Evolutionary conservation across 2,113 vertebrate species (phyloP).

Genomic region (Elephantulus edwardii): DNA sequence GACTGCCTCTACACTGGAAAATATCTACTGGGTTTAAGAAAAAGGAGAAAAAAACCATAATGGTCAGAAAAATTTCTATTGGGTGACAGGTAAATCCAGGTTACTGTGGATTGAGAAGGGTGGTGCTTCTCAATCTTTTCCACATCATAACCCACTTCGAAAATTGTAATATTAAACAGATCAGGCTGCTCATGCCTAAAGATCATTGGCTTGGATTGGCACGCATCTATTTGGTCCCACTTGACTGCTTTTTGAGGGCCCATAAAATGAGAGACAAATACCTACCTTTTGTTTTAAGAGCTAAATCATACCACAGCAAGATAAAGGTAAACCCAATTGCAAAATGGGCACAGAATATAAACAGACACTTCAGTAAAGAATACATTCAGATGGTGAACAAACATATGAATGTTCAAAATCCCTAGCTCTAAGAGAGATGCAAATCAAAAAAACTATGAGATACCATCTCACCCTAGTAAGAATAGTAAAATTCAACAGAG

Average conservation of each 20-base stretch:
- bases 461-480: too few relatives aligned
- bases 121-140: not conserved
- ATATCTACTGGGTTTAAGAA: not conserved
- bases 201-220: not conserved
- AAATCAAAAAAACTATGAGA: too few relatives aligned
- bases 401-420: too few relatives aligned
- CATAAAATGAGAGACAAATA: not conserved
- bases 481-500: too few relatives aligned
- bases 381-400: too few relatives aligned
- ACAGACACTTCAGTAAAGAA: too few relatives aligned
- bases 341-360: too few relatives aligned
- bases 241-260: not conserved
- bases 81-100: not conserved
- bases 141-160: not conserved
- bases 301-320: not conserved
- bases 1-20: not conserved
- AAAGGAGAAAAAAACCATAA: not conserved
- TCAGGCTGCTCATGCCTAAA: not conserved
- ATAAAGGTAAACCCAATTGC: too few relatives aligned
- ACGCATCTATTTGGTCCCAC: not conserved
- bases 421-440: too few relatives aligned
- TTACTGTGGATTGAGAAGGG: not conserved
- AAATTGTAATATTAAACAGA: not conserved
- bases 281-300: not conserved
- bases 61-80: not conserved